phyloP scores from a whole-genome alignment of 1,140 invertebrate species.

The Neelides sp. region DNA sequence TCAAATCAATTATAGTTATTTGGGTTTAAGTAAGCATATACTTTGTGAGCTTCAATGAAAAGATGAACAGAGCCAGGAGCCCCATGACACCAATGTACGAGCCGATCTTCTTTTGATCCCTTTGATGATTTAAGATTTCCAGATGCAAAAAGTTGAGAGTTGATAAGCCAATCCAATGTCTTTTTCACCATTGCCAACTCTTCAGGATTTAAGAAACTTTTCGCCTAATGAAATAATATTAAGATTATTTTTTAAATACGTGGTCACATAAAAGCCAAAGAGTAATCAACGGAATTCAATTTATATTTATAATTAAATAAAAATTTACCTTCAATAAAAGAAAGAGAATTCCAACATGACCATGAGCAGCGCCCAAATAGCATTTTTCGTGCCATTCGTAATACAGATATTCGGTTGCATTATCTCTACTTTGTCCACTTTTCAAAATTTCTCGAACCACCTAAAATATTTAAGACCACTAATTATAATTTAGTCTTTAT shows the following conservation, averaged over 20 bases:
- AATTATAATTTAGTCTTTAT: too few relatives aligned
- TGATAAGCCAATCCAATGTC: slow-evolving; percentile 19
- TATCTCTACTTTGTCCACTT: too few relatives aligned
- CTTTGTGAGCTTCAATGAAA: slow-evolving; percentile 60
- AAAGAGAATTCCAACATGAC: slow-evolving; percentile 69
- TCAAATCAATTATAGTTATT: background rate
- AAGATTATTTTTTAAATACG: too few relatives aligned
- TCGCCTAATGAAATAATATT: slow-evolving; percentile 44
- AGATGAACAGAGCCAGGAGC: slow-evolving; percentile 73
- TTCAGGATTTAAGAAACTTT: slow-evolving; percentile 50
- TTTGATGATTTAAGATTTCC: slow-evolving; percentile 78
- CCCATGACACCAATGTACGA: slow-evolving; percentile 93
- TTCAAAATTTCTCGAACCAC: too few relatives aligned
- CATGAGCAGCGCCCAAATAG: slow-evolving; percentile 80
- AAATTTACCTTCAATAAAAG: slow-evolving; percentile 58
- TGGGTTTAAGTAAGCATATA: slow-evolving; percentile 34
- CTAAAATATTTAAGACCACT: too few relatives aligned
- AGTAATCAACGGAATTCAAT: too few relatives aligned
- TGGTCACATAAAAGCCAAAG: too few relatives aligned
- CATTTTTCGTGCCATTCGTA: slow-evolving; percentile 77
- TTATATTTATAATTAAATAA: too few relatives aligned
- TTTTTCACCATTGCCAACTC: slow-evolving; percentile 13
- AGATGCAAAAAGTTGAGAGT: slow-evolving; percentile 45
- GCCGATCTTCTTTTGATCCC: slow-evolving; percentile 50
- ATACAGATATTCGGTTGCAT: slow-evolving; percentile 59